Evolutionary conservation across 2,888 invertebrate genomes (phyloP), one percentile per base, ranked within the genome.

Genomic region (Bellardia pandia): DNA sequence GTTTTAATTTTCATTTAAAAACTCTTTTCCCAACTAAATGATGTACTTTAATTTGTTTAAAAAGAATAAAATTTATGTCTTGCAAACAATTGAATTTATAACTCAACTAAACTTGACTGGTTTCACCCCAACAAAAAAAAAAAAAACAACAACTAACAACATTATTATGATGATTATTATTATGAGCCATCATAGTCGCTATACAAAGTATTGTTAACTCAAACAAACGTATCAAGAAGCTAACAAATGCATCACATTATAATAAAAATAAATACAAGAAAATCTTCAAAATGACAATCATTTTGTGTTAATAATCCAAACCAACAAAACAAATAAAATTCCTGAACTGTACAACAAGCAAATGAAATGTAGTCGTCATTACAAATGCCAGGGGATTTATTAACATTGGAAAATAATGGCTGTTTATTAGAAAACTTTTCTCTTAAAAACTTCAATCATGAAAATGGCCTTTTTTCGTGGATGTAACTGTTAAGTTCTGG

Each of bases 81-180:
- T 81, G 58, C 62, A 69, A 78, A 87, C 84, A 87, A 87, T 87
- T 87, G 81, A 77, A 85, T 85, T 85, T 81, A 77, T 69, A 78
- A 56, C 77, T 56, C 33, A 85, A 79, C 79, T 79, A 33, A 69
- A 60, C 79, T 72, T 48, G 13, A 66, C 13, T 80, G 53, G 48
- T 60, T 69, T 58, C 23, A 23, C 23, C 0, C 16, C n/a, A 68
- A 11, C 60, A 79, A 1, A 48, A 16, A 53, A n/a, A 56, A 58
- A 8, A 45, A 11, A 45, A 58, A 30, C 1, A 58, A 56, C 16
- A 56, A 23, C 16, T 58, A 58, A 80, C 42, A 74, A 66, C 76
- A 79, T 60, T 56, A 40, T 51, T 23, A 23, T 66, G 11, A 8
- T 62, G 23, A 40, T 62, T 62, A 16, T 33, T 62, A 58, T 30